These are phyloP conservation scores for Sternotherus odoratus DNA, from an alignment of 2,797 vertebrate genomes.

Conservation along the genomic window DNA sequence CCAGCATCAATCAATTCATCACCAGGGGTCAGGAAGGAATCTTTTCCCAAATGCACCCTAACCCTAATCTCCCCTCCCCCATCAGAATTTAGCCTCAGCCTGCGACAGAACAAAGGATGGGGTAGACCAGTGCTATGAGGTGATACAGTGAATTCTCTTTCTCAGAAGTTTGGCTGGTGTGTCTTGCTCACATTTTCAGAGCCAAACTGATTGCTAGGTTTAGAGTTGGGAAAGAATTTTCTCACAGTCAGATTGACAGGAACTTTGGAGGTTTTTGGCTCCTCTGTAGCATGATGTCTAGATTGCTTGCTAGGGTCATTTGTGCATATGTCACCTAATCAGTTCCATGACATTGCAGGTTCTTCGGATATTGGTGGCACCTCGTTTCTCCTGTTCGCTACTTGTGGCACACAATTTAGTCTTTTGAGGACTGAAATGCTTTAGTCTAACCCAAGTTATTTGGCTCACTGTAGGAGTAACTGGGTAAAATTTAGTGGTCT, in stretches of 20 bases:
- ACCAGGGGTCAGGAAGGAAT: neutral
- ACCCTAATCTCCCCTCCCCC: no score
- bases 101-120: neutral
- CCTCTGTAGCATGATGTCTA: neutral
- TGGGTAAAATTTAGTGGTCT: neutral
- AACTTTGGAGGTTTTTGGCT: neutral
- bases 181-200: neutral
- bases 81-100: neutral
- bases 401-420: neutral
- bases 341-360: neutral
- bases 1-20: neutral
- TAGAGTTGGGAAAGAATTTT: neutral
- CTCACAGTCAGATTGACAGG: neutral
- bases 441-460: neutral
- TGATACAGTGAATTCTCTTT: neutral
- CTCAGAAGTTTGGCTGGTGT: neutral
- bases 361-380: neutral
- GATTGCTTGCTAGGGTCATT: neutral
- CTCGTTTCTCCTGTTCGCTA: neutral
- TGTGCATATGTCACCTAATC: neutral
- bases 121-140: neutral
- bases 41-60: neutral
- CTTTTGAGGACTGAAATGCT: neutral
- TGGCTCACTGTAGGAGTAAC: neutral
- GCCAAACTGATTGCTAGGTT: neutral